Conservation (phyloP, 2,888 invertebrate species). For the Galerucella pusilla region DNA sequence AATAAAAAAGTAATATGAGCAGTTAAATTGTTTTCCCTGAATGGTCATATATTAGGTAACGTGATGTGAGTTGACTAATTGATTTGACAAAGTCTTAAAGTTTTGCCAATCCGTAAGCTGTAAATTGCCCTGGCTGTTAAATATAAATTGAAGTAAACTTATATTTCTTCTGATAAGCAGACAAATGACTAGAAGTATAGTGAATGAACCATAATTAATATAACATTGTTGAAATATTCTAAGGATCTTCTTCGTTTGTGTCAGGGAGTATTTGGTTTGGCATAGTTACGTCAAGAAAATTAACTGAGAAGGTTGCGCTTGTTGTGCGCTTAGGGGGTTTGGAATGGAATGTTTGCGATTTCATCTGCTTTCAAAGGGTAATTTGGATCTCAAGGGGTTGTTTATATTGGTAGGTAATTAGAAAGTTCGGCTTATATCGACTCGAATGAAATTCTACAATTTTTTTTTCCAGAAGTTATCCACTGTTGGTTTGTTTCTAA, state of each 20-base stretch:
- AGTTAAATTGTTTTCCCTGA: too few relatives aligned
- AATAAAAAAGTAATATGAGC: too few relatives aligned
- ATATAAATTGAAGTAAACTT: too few relatives aligned
- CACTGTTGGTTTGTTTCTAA: background rate
- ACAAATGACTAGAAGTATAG: constrained; percentile 15
- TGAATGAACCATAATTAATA: constrained; percentile 49
- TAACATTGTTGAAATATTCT: background rate
- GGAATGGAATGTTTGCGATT: constrained; percentile 24
- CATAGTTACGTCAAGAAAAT: constrained; percentile 52
- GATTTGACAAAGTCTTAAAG: too few relatives aligned
- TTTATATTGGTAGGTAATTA: constrained; percentile 19
- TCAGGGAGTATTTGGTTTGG: constrained; percentile 49
- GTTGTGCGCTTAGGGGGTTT: constrained; percentile 14
- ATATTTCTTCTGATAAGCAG: too few relatives aligned
- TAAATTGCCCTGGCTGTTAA: too few relatives aligned
- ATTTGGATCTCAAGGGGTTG: constrained; percentile 20
- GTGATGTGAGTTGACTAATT: too few relatives aligned
- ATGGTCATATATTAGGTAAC: too few relatives aligned
- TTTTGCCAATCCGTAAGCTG: too few relatives aligned
- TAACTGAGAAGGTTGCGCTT: constrained; percentile 42
- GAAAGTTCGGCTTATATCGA: background rate
- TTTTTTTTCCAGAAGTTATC: background rate
- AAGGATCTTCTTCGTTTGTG: background rate
- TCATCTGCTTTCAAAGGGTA: constrained; percentile 18
- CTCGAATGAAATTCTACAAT: background rate